Base-by-base conservation (phyloP, 2,888 invertebrate genomes). In the Chironomus tentans region DNA sequence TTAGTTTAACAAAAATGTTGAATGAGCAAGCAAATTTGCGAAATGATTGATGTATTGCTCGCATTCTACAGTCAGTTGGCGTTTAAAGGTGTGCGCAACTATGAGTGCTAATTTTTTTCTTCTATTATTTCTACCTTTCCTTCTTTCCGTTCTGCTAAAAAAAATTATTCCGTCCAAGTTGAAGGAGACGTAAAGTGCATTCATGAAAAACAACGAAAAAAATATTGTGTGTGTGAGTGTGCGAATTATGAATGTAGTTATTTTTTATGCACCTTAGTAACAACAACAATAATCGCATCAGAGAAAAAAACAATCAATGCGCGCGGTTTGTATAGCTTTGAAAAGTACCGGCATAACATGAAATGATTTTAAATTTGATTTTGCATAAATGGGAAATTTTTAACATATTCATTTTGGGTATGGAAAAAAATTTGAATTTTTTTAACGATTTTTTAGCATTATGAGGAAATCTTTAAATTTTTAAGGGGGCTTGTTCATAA, bases 21-120 rank as follows among this genome's bases (percentile, higher is more conserved):
- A 74, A 62, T 74, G 74, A 74, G 48, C 24, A 48, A 48, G 74
- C 74, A 74, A 74, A 74, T 68, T 74, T 74, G 47, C 48, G 22
- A 74, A 24, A 46, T 74, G 74, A 74, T 74, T 74, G 74, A 74
- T 74, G 74, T 74, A 47, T 68, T 74, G 68, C 74, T 74, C 24
- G 74, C 74, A 68, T 74, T 74, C 48, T 74, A 65, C 13, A 38
- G 38, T 38, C 38, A 38, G 38, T 38, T 38, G 38, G 38, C 38
- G 38, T 38, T 38, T 38, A 38, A 38, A 38, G 38, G 38, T 38
- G 38, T 38, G 38, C 38, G 38, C 38, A 38, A 38, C 38, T 38
- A 38, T 38, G 38, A 38, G 38, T 38, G 38, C 38, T 38, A 38
- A 38, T 38, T 10, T 38, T 38, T 38, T 50, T 38, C 5, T 38